Evolutionary conservation across 2,797 vertebrate species (phyloP).

Genomic region (Melanotaenia boesemani): DNA sequence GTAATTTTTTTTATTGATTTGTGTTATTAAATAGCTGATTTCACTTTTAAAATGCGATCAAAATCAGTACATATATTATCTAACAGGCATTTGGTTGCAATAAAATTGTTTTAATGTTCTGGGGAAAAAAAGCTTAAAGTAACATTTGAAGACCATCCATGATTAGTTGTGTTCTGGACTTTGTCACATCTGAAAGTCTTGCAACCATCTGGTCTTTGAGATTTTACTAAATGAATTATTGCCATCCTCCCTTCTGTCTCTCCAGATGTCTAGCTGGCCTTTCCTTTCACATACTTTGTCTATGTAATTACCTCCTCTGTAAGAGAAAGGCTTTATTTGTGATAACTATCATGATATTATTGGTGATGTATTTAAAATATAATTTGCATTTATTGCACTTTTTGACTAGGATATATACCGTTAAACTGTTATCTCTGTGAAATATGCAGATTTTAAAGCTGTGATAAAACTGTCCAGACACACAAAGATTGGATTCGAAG

Average conservation of each 20-base stretch:
- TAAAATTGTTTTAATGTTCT: too few species aligned
- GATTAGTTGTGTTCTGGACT: constrained; percentile 65
- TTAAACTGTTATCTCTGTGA: background rate
- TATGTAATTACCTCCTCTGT: constrained; percentile 34
- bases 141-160: constrained; percentile 72
- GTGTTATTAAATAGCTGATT: too few species aligned
- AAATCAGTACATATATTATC: too few species aligned
- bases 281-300: constrained; percentile 51
- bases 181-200: constrained; percentile 67
- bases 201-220: constrained; percentile 65
- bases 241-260: constrained; percentile 65
- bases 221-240: constrained; percentile 72
- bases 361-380: background rate
- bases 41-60: too few species aligned
- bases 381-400: background rate
- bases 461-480: constrained; percentile 5
- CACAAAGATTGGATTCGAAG: constrained; percentile 18
- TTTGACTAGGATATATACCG: background rate
- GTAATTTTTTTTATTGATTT: too few species aligned
- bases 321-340: constrained; percentile 21
- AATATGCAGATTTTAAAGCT: constrained; percentile 10
- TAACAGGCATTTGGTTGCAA: too few species aligned
- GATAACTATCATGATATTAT: background rate
- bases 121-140: constrained; percentile 37
- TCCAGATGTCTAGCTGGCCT: constrained; percentile 69